phyloP scores from a whole-genome alignment of 2,113 vertebrate species.

The Laterallus jamaicensis region DNA sequence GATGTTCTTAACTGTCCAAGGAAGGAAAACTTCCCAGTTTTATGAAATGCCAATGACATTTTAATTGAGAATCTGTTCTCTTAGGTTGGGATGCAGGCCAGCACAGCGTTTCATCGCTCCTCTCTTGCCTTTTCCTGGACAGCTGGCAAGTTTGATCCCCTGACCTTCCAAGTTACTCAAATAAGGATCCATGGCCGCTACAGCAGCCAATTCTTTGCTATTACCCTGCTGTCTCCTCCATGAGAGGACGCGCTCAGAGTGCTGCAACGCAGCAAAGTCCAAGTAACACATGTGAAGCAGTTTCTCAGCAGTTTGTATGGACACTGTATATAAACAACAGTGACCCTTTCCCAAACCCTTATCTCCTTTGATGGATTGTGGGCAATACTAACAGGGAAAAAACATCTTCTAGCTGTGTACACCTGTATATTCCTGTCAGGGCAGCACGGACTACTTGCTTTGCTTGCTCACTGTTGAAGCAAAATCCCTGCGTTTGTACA shows the following conservation, averaged over 20 bases:
- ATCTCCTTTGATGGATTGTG: not conserved
- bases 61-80: not conserved
- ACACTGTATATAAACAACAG: not conserved
- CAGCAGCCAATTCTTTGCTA: not conserved
- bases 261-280: fast-evolving
- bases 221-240: fast-evolving
- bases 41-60: not conserved
- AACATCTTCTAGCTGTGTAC: not conserved
- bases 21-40: not conserved
- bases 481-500: not conserved
- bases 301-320: not conserved
- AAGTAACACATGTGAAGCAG: fast-evolving
- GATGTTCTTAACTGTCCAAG: not conserved
- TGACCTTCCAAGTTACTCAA: not conserved
- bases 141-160: not conserved
- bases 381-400: not conserved
- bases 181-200: not conserved
- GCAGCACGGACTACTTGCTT: not conserved
- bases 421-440: not conserved
- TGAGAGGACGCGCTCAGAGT: not conserved
- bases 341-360: not conserved
- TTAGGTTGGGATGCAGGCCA: not conserved
- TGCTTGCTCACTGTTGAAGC: not conserved
- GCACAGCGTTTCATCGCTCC: not conserved
- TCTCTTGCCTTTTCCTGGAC: not conserved